A percentile compares a stretch with the other conserved stretches of the same genome.
These are phyloP conservation scores for Drosophila nr. fundita DNA, from an alignment of 2,888 invertebrate genomes.

Conservation along the genomic window DNA sequence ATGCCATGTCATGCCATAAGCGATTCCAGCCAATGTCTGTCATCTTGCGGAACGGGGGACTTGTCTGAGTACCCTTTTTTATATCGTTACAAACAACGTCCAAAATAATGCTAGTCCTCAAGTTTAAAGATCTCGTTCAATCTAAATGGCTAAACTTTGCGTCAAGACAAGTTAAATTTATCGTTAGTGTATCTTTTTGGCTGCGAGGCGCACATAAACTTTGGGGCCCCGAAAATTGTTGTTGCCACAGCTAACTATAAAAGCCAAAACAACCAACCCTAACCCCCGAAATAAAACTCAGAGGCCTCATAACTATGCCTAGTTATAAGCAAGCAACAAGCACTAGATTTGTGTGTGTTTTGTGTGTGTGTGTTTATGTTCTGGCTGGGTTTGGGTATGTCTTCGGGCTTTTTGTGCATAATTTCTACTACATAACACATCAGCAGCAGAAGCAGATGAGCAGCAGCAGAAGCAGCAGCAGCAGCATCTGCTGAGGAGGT, in stretches of 20 bases:
- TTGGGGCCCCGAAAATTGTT: slow-evolving; percentile 48
- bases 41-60: neutral
- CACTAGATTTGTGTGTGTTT: slow-evolving; percentile 37
- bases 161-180: slow-evolving; percentile 68
- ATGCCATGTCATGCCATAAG: slow-evolving; percentile 14
- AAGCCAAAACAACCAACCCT: slow-evolving; percentile 41
- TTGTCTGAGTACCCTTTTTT: slow-evolving; percentile 44
- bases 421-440: slow-evolving; percentile 69
- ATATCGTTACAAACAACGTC: slow-evolving; percentile 8
- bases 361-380: slow-evolving; percentile 42
- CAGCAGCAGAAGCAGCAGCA: neutral
- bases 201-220: slow-evolving; percentile 62
- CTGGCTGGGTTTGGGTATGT: slow-evolving; percentile 42
- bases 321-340: slow-evolving; percentile 61
- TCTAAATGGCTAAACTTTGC: slow-evolving; percentile 68
- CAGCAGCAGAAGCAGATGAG: slow-evolving; percentile 21
- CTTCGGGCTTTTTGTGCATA: slow-evolving; percentile 55
- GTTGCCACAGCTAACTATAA: slow-evolving; percentile 57
- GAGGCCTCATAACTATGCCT: slow-evolving; percentile 47
- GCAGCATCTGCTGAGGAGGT: slow-evolving; percentile 17
- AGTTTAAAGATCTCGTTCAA: slow-evolving; percentile 59
- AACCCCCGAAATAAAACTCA: slow-evolving; percentile 2
- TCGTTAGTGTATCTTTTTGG: slow-evolving; percentile 56
- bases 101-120: slow-evolving; percentile 28
- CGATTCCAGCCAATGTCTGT: slow-evolving; percentile 20